Percentiles rank a stretch among this genome's conserved stretches.
Conservation (phyloP, 2,888 invertebrate species). For the Zygogramma bicolorata region DNA sequence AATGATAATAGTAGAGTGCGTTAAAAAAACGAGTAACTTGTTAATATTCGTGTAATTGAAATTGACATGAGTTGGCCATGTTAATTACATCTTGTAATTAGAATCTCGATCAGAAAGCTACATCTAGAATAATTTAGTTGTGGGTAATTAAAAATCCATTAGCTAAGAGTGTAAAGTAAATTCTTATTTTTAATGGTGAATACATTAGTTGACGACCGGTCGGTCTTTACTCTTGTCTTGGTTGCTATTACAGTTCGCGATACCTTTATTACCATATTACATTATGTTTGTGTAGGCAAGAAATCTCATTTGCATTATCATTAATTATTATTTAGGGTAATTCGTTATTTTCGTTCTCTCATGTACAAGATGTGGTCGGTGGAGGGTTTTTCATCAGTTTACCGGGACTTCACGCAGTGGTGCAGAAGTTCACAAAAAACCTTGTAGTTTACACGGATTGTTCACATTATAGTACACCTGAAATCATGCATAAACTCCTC, state of each 20-base stretch:
- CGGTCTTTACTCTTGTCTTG: constrained; percentile 38
- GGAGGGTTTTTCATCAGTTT: background rate
- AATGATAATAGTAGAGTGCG: constrained; percentile 38
- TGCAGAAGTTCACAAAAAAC: too few relatives aligned
- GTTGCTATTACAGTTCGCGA: constrained; percentile 48
- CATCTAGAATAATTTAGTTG: constrained; percentile 64
- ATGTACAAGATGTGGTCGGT: background rate
- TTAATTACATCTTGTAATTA: constrained; percentile 64
- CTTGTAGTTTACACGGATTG: too few relatives aligned
- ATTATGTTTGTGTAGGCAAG: constrained; percentile 47
- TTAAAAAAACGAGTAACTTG: constrained; percentile 53
- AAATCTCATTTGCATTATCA: constrained; percentile 48
- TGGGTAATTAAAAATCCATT: constrained; percentile 67
- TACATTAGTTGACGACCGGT: constrained; percentile 39
- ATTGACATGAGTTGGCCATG: constrained; percentile 63
- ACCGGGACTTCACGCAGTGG: too few relatives aligned
- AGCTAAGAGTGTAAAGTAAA: constrained; percentile 64
- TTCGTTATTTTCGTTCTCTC: constrained; percentile 1
- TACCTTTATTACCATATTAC: constrained; percentile 45
- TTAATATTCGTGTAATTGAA: constrained; percentile 63
- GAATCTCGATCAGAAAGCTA: constrained; percentile 63
- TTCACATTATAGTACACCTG: too few relatives aligned
- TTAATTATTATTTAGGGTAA: constrained; percentile 49
- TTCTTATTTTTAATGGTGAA: constrained; percentile 63
- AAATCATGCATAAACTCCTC: too few relatives aligned